Evolutionary conservation across 2,113 vertebrate genomes (phyloP), one percentile per base, ranked within the genome.

Genomic region (Pimephales promelas): DNA sequence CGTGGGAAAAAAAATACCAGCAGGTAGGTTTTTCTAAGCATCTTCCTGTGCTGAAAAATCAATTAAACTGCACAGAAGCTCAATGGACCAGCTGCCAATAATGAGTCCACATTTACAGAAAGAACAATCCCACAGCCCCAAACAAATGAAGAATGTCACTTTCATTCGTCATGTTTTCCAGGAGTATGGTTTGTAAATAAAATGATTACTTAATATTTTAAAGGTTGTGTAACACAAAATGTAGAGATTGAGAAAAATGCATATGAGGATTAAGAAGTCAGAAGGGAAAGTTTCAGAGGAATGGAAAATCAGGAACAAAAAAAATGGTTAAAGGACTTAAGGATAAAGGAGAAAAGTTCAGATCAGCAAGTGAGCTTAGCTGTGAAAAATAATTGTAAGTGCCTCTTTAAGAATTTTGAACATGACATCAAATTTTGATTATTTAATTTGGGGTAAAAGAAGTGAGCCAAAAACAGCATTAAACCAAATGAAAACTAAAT

Each of bases 71-170:
- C 54, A 61, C 3, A 43, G 1, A n/a, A 73, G 43, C 72, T 75
- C 45, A 68, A n/a, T 70, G 47, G 64, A 81, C 47, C 64, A 20
- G 26, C 56, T 83, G 82, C 47, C 82, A 83, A 61, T 76, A 72
- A 83, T 6, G 56, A 62, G 26, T 74, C 10, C 13, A 59, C 49
- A 31, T 52, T 43, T 73, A 54, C 7, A 64, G 61, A 66, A 26
- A 47, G 43, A 74, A 83, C 36, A 62, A 74, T 62, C 43, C 71
- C 20, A 49, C 45, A 66, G 26, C 24, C 16, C 11, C 26, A 61
- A 26, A 75, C 10, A 74, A 61, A 3, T 70, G 26, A 61, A 47
- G 47, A 56, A 74, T 43, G 11, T 62, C 56, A 73, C 56, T 74
- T 73, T 10, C n/a, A 62, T 36, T 62, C 57, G 54, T 9, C 24